These are phyloP conservation scores for Morpho deidamia DNA, from an alignment of 2,888 invertebrate genomes.

Conservation along the genomic window DNA sequence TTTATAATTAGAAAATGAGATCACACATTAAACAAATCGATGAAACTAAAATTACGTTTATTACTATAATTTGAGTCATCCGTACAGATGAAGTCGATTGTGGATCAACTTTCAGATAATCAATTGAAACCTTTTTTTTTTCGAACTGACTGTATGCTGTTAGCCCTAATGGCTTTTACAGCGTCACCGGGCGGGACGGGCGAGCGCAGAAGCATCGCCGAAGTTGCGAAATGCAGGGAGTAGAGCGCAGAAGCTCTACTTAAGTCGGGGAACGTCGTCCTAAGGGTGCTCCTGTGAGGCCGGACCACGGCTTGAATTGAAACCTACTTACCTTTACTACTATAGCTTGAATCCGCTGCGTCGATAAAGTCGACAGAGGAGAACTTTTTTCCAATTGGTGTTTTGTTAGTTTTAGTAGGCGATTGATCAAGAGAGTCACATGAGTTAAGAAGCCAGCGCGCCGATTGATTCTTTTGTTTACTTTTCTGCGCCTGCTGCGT, in stretches of 20 bases:
- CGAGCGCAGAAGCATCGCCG: too few species aligned
- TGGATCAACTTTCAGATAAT: too few species aligned
- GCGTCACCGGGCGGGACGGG: too few species aligned
- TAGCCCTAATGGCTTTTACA: too few species aligned
- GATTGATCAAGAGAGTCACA: slow-evolving; percentile 73
- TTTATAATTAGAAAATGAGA: slow-evolving; percentile 18
- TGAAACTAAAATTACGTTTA: slow-evolving; percentile 16
- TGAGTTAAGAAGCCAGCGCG: slow-evolving; percentile 70
- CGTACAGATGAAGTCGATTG: too few species aligned
- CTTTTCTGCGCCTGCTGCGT: slow-evolving; percentile 78
- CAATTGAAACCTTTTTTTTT: too few species aligned
- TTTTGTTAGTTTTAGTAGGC: slow-evolving; percentile 61
- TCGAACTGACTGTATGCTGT: too few species aligned
- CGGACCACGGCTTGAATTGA: neutral
- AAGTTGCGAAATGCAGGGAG: too few species aligned
- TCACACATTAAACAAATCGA: slow-evolving; percentile 7
- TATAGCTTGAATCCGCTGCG: slow-evolving; percentile 75
- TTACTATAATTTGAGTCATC: neutral
- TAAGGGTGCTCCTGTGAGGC: too few species aligned
- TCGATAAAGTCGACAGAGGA: slow-evolving; percentile 76
- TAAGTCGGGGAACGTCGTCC: too few species aligned
- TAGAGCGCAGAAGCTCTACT: too few species aligned
- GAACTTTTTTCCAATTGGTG: slow-evolving; percentile 78
- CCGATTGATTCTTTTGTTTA: slow-evolving; percentile 80
- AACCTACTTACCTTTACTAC: slow-evolving; percentile 65